A percentile compares a stretch with the other conserved stretches of the same genome.
Conservation (phyloP, 1,140 invertebrate genomes). For the Drosophila auraria region DNA sequence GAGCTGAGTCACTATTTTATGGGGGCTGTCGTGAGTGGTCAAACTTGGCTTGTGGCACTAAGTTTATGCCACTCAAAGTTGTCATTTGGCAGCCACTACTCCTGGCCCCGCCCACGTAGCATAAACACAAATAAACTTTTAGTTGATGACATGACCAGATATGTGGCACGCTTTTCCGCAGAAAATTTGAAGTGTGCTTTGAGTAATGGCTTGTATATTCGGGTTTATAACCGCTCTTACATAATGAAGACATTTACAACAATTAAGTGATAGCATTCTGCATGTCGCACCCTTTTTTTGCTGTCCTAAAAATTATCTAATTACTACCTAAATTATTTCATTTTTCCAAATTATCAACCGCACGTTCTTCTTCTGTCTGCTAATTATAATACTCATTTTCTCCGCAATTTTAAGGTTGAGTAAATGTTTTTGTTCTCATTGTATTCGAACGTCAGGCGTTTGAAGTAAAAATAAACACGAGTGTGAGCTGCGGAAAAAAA, state of each 20-base stretch:
- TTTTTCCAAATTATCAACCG: background rate
- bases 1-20: constrained; percentile 26
- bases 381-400: constrained; percentile 48
- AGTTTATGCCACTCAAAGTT: constrained; percentile 30
- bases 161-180: constrained; percentile 36
- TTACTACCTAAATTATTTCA: background rate
- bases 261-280: background rate
- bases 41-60: background rate
- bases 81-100: constrained; percentile 16
- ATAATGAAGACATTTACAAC: constrained; percentile 8
- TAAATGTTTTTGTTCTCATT: constrained; percentile 57
- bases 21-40: constrained; percentile 10
- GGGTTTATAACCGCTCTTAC: background rate
- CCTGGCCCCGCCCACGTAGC: constrained; percentile 41
- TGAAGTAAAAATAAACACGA: constrained; percentile 67
- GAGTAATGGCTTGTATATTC: constrained; percentile 7
- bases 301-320: background rate
- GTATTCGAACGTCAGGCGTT: constrained; percentile 25
- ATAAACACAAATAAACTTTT: constrained; percentile 53
- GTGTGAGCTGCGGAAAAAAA: constrained; percentile 14
- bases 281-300: constrained; percentile 3
- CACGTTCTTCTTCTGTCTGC: constrained; percentile 6
- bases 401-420: constrained; percentile 59
- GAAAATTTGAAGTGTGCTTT: constrained; percentile 11
- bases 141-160: constrained; percentile 58